Percentiles rank a stretch among this genome's conserved stretches.
Evolutionary conservation across 2,113 vertebrate genomes (phyloP).

Genomic region (Narcine bancroftii): DNA sequence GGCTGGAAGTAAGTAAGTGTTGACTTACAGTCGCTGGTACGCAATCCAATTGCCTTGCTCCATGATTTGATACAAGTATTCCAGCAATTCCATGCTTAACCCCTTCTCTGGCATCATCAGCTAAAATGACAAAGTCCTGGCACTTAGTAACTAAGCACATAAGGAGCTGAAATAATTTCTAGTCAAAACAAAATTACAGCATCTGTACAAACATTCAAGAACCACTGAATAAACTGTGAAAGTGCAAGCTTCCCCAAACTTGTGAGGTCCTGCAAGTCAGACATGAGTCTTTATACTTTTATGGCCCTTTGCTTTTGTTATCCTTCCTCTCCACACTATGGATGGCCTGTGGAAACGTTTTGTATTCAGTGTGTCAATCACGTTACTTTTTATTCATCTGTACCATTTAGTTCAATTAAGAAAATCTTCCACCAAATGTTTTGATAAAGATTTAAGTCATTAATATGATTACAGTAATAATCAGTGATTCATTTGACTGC

Average conservation of each 20-base stretch:
- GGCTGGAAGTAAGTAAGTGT: neutral
- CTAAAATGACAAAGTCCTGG: constrained; percentile 46
- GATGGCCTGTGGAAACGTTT: neutral
- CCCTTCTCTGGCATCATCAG: constrained; percentile 72
- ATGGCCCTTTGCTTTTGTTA: neutral
- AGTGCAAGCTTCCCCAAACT: neutral
- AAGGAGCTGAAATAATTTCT: neutral
- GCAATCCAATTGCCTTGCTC: constrained; percentile 72
- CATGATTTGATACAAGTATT: constrained; percentile 91
- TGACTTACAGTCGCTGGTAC: constrained; percentile 76
- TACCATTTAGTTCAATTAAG: constrained; percentile 16
- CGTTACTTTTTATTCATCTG: neutral
- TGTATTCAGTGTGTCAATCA: neutral
- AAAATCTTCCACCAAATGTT: constrained; percentile 16
- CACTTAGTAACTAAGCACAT: constrained; percentile 23
- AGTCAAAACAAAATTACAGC: constrained; percentile 19
- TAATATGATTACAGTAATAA: constrained; percentile 30
- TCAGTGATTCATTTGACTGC: constrained; percentile 36
- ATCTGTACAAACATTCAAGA: constrained; percentile 33
- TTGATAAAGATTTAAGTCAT: constrained; percentile 38
- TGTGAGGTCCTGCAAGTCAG: neutral
- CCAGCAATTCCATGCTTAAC: constrained; percentile 76
- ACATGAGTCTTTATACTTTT: neutral
- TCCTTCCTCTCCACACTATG: neutral
- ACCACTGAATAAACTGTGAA: neutral